Conservation (phyloP, 92 coral and sea anemone genomes). For the Heliopora coerulea region DNA sequence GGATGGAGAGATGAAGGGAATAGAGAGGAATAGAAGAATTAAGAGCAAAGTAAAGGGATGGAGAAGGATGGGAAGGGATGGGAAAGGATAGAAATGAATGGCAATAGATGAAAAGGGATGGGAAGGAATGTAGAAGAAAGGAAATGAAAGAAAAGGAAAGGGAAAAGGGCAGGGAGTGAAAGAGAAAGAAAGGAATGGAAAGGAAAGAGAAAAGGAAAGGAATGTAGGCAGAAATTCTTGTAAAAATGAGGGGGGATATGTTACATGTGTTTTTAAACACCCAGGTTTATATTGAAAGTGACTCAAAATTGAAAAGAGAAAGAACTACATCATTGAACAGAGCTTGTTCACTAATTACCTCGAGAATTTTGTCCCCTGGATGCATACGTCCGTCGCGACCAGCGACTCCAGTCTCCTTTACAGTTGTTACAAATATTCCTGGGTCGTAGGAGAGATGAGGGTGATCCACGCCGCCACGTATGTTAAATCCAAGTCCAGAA, state of each 20-base stretch:
- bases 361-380: conserved; percentile 90
- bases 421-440: conserved; percentile 88
- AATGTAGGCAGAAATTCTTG: too few relatives aligned
- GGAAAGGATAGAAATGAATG: too few relatives aligned
- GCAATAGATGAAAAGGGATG: too few relatives aligned
- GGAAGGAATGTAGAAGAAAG: neutral
- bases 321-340: too few relatives aligned
- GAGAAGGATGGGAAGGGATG: too few relatives aligned
- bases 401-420: conserved; percentile 80
- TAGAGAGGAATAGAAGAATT: too few relatives aligned
- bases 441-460: conserved; percentile 93
- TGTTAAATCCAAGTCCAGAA: conserved; percentile 90
- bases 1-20: too few relatives aligned
- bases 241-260: too few relatives aligned
- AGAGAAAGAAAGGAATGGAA: neutral
- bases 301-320: too few relatives aligned
- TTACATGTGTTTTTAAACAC: too few relatives aligned
- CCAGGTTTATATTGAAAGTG: too few relatives aligned
- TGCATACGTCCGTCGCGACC: conserved; percentile 84
- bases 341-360: conserved; percentile 69
- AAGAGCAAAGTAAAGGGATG: too few relatives aligned
- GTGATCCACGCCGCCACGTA: conserved; percentile 90
- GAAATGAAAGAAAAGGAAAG: neutral
- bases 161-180: neutral
- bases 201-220: neutral